Conservation (phyloP, 2,797 vertebrate genomes). For the Tauraco hartlaubi region DNA sequence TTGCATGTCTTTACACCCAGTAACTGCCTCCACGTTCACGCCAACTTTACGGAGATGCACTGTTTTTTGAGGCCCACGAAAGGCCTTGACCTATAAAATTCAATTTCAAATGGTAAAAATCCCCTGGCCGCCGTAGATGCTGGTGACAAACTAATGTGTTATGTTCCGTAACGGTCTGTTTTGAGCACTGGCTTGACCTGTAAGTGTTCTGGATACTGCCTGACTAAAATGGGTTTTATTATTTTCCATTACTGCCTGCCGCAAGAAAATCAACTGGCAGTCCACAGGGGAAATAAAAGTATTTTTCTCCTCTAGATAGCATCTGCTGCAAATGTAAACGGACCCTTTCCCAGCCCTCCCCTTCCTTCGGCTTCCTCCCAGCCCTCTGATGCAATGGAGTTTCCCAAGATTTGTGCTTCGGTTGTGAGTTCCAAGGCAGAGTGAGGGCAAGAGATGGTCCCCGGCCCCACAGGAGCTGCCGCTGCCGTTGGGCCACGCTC, state of each 20-base stretch:
- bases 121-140: slow-evolving; percentile 54
- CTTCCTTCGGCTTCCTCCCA: background rate
- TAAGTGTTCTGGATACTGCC: slow-evolving; percentile 77
- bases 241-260: slow-evolving; percentile 80
- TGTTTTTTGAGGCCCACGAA: slow-evolving; percentile 56
- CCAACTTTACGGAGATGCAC: slow-evolving; percentile 40
- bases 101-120: slow-evolving; percentile 79
- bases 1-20: slow-evolving; percentile 19
- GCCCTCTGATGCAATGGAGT: background rate
- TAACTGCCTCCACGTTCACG: slow-evolving; percentile 24
- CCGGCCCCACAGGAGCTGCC: rapidly evolving
- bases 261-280: slow-evolving; percentile 74
- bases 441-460: background rate
- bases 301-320: slow-evolving; percentile 65
- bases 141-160: slow-evolving; percentile 73
- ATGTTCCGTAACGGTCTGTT: slow-evolving; percentile 74
- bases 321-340: slow-evolving; percentile 65
- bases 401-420: background rate
- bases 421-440: background rate
- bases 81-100: slow-evolving; percentile 75
- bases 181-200: slow-evolving; percentile 78
- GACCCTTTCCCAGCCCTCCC: slow-evolving; percentile 24
- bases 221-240: slow-evolving; percentile 81
- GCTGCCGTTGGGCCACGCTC: background rate
- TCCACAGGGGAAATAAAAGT: slow-evolving; percentile 78